These are phyloP conservation scores for Thymelicus acteon DNA, from an alignment of 2,888 invertebrate species.

Conservation along the genomic window DNA sequence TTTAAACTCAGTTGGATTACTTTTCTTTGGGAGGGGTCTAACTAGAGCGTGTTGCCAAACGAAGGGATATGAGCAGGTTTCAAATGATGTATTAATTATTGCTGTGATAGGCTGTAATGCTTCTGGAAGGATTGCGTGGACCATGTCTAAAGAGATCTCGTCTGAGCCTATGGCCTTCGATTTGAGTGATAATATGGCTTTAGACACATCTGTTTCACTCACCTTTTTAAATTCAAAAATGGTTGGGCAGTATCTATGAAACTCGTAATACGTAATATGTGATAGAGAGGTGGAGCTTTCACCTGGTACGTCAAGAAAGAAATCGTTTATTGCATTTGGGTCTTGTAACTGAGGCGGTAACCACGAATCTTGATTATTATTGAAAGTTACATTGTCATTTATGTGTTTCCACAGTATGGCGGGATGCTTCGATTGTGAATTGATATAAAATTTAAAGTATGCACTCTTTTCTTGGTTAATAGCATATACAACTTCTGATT, in stretches of 20 bases:
- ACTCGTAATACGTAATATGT: not conserved
- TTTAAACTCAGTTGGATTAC: not conserved
- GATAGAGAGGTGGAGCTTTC: not conserved
- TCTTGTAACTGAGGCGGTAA: not conserved
- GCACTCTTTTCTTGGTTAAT: not conserved
- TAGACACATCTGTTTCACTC: not conserved
- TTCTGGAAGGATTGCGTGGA: not conserved
- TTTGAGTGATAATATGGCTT: not conserved
- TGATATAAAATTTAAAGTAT: not conserved
- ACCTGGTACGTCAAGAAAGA: not conserved
- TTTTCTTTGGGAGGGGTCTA: slow-evolving; percentile 1
- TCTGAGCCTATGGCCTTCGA: not conserved
- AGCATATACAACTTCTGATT: not conserved
- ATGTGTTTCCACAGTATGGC: not conserved
- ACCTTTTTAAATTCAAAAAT: not conserved
- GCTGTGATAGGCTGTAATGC: not conserved
- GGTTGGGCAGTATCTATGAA: not conserved
- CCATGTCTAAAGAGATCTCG: not conserved
- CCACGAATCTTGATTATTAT: not conserved
- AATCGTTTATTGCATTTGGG: not conserved
- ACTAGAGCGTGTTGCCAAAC: not conserved
- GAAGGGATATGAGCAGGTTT: not conserved
- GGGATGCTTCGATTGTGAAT: not conserved
- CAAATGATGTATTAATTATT: not conserved
- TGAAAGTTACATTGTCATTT: not conserved